Percentiles rank a stretch among this genome's conserved stretches.
These are phyloP conservation scores for Platycnemis pennipes DNA, from an alignment of 2,888 invertebrate genomes.

Conservation along the genomic window DNA sequence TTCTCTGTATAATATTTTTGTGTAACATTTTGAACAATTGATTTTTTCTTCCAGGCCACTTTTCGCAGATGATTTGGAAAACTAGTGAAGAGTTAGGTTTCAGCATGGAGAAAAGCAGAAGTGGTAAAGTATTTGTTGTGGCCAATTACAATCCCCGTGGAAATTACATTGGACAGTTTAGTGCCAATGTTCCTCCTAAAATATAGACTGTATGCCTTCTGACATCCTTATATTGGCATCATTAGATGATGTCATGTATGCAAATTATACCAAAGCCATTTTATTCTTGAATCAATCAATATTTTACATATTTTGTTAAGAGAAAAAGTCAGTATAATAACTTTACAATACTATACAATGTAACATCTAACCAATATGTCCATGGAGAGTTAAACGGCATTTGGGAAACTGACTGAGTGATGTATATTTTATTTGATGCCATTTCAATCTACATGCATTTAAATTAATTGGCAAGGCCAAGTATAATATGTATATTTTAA, in stretches of 20 bases:
- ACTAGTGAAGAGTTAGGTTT: conserved; percentile 88
- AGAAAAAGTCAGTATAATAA: not conserved
- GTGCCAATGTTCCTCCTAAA: conserved; percentile 86
- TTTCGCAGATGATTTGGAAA: conserved; percentile 93
- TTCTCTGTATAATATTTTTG: not conserved
- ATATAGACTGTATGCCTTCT: not conserved
- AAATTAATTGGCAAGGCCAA: not conserved
- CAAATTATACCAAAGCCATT: conserved; percentile 12
- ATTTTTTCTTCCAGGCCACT: conserved; percentile 85
- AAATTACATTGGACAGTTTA: conserved; percentile 87
- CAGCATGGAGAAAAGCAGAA: conserved; percentile 88
- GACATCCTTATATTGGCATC: not conserved
- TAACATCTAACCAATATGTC: not conserved
- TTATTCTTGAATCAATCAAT: not conserved
- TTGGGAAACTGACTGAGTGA: not conserved
- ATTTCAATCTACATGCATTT: conserved; percentile 16
- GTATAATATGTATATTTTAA: not conserved
- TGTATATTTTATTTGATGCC: not conserved
- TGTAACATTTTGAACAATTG: not conserved
- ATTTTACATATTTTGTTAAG: not conserved
- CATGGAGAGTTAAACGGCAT: not conserved
- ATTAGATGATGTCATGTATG: not conserved
- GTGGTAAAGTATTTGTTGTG: conserved; percentile 89
- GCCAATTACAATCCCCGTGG: conserved; percentile 92
- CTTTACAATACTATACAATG: not conserved